These are phyloP conservation scores for Invenusta paracnida DNA, from an alignment of 2,888 invertebrate genomes.

Conservation along the genomic window DNA sequence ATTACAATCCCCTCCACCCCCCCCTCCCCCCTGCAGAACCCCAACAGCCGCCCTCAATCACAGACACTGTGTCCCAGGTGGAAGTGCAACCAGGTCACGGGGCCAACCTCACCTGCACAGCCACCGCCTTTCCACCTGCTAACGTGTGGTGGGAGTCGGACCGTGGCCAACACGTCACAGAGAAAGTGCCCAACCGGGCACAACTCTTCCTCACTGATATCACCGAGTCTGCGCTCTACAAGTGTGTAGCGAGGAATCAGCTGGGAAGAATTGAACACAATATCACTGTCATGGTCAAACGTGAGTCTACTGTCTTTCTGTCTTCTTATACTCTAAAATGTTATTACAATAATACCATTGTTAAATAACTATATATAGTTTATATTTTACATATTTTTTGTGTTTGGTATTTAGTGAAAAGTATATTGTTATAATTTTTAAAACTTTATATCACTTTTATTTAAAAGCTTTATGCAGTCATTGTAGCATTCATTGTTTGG, in stretches of 20 bases:
- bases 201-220: constrained; percentile 24
- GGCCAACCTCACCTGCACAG: constrained; percentile 31
- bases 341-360: too few relatives aligned
- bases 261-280: neutral
- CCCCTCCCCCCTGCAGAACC: neutral
- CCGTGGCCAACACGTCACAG: neutral
- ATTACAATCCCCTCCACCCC: too few relatives aligned
- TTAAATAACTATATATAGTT: too few relatives aligned
- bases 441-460: too few relatives aligned
- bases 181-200: neutral
- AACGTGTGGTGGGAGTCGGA: neutral
- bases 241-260: neutral
- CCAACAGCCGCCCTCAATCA: constrained; percentile 19
- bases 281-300: constrained; percentile 15
- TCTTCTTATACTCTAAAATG: too few relatives aligned
- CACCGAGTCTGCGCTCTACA: constrained; percentile 26
- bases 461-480: too few relatives aligned
- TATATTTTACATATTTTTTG: too few relatives aligned
- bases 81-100: constrained; percentile 33
- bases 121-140: constrained; percentile 7
- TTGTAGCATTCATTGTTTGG: too few relatives aligned
- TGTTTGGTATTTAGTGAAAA: too few relatives aligned
- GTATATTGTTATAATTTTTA: too few relatives aligned
- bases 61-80: neutral
- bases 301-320: neutral